Evolutionary conservation across 1,140 invertebrate species (phyloP), one percentile per base, ranked within the genome.

Genomic region (Dendrolimus punctatus): DNA sequence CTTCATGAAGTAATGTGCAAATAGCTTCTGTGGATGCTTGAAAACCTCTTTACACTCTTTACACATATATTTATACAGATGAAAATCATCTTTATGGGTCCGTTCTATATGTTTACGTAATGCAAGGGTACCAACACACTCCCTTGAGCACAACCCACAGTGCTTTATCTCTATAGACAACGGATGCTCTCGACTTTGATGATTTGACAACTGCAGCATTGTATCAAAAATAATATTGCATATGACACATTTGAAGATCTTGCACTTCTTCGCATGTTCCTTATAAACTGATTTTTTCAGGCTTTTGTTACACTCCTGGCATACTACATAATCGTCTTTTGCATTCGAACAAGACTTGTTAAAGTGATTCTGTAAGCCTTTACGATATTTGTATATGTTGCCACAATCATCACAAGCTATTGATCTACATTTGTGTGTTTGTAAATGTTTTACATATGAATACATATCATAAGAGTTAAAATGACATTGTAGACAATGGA

Each of bases 1-100:
- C 5, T 60, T 72, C 3, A 63, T 64, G 8, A 60, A 76, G 50
- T 69, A 85, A 52, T 85, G 82, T 1, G 57, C 71, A 44, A 85
- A 85, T 4, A 85, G 42, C 2, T 67, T 64, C 41, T 75, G 72
- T 1, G 82, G 82, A 67, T 84, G 82, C 6, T 71, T 75, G 37
- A 75, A 85, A 5, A 66, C 36, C 5, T 53, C 53, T 5, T 78
- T 56, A 39, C 82, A 85, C n/a, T 72, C 49, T 0, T 63, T 48
- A 54, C 82, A 85, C 23, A 51, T 49, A 41, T 85, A 85, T 68
- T 82, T 85, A 47, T 80, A 85, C 0, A 79, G 49, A 47, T 75
- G 68, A 5, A 70, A 42, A 0, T 62, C 50, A 0, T 56, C 44
- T 38, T 66, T 64, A 39, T 85, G 82, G 0, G 57, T n/a, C 9